Evolutionary conservation across 2,797 vertebrate species (phyloP).

Genomic region (Champsocephalus esox): DNA sequence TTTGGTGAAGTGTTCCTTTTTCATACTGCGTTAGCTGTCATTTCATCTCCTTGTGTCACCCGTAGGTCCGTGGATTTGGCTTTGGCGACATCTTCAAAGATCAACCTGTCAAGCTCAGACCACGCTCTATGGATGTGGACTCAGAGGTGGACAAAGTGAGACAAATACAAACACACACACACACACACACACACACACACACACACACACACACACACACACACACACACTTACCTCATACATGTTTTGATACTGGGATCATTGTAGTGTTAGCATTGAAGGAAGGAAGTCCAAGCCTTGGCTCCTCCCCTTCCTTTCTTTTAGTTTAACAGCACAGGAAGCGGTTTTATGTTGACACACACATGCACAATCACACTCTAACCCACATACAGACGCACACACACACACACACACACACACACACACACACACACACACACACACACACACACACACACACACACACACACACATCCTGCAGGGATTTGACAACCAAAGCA

Average conservation of each 20-base stretch:
- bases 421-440: slow-evolving; percentile 28
- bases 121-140: slow-evolving; percentile 94
- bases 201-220: background rate
- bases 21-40: background rate
- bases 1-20: background rate
- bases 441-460: slow-evolving; percentile 36
- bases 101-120: slow-evolving; percentile 94
- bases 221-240: background rate
- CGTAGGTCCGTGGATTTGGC: slow-evolving; percentile 88
- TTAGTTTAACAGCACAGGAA: slow-evolving; percentile 70
- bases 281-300: slow-evolving; percentile 55
- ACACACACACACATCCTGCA: slow-evolving; percentile 45
- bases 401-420: slow-evolving; percentile 22
- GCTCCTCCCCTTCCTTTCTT: slow-evolving; percentile 68
- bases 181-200: background rate
- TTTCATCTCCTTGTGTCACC: background rate
- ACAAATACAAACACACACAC: slow-evolving; percentile 5
- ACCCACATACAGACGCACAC: slow-evolving; percentile 28
- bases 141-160: slow-evolving; percentile 89
- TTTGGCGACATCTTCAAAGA: slow-evolving; percentile 99
- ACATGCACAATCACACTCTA: slow-evolving; percentile 22
- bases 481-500: slow-evolving; percentile 71
- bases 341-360: slow-evolving; percentile 44
- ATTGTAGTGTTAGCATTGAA: slow-evolving; percentile 33
- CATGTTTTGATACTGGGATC: slow-evolving; percentile 33